Base-by-base conservation (phyloP, 2,797 vertebrate species). In the Antennarius maculatus region DNA sequence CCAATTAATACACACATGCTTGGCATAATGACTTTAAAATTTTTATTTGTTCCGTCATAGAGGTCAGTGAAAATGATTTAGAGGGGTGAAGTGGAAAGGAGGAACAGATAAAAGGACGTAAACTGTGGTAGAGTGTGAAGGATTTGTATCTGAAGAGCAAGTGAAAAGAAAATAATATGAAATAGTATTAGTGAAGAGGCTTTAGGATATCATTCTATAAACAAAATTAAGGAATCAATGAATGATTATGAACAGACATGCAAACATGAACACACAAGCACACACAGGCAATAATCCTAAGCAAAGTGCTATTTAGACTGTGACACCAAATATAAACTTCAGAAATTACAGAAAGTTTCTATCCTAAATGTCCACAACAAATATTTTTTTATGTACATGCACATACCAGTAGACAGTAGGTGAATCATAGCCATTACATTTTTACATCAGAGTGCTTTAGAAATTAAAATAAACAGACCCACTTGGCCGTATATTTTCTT, bases 41-140 rank as follows among this genome's bases (percentile, higher is more conserved):
- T 5, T 67, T 55, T 62, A 46, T 57, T 59, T 61, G 34, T 63
- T 66, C 57, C 55, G 64, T 42, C 6, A 10, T 46, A 52, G 55
- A 77, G 60, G 66, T 70, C 59, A 73, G 48, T 42, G 47, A 16
- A 63, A 76, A 50, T 54, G 29, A 76, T 73, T 73, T 31, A 50
- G 45, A 58, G 46, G 46, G 52, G 50, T 23, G 47, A 42, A 16
- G 50, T 8, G 7, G 37, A 64, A 68, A 61, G n/a, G 15, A 61
- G 23, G 34, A 1, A 28, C 4, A 46, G 48, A 80, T 78, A 74
- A 79, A 61, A 47, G 51, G n/a, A 31, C 41, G 43, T 65, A 73
- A 68, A 56, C 51, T 67, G 48, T 77, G 53, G 69, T 53, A 43
- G 51, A 29, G 53, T 67, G 69, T 82, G 71, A 84, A 70, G 62